Percentiles rank a stretch among this genome's conserved stretches.
Evolutionary conservation across 2,888 invertebrate genomes (phyloP).

Genomic region (Andrena chrysosceles): DNA sequence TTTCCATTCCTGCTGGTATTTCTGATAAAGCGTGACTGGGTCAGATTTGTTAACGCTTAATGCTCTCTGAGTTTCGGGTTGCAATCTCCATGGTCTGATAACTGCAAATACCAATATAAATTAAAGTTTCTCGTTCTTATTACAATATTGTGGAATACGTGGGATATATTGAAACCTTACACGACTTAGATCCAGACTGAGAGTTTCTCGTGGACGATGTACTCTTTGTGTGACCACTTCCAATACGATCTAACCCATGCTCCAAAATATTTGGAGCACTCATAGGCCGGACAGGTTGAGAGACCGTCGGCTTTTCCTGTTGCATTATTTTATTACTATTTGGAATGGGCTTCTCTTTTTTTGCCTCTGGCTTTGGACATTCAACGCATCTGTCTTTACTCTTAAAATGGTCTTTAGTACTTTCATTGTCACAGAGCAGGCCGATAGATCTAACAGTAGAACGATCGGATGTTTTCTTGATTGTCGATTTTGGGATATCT

Average conservation of each 20-base stretch:
- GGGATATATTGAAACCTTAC: constrained; percentile 64
- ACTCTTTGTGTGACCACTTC: constrained; percentile 43
- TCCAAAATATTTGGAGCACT: constrained; percentile 50
- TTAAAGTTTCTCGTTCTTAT: background rate
- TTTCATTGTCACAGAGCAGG: constrained; percentile 4
- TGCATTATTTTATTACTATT: constrained; percentile 1
- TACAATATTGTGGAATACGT: background rate
- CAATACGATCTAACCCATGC: constrained; percentile 16
- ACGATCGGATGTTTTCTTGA: constrained; percentile 2
- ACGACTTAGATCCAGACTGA: constrained; percentile 73
- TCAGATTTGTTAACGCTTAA: constrained; percentile 86
- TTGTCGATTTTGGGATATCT: background rate
- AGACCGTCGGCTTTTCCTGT: background rate
- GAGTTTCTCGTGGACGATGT: constrained; percentile 53
- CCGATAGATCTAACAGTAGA: constrained; percentile 16
- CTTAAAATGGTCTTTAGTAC: background rate
- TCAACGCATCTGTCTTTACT: background rate
- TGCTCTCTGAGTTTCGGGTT: constrained; percentile 79
- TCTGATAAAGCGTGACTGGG: constrained; percentile 92
- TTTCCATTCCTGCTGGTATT: constrained; percentile 91
- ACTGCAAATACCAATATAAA: constrained; percentile 84
- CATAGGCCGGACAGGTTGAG: constrained; percentile 17
- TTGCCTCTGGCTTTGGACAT: background rate
- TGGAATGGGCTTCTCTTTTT: background rate
- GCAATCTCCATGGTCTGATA: constrained; percentile 87